Evolutionary conservation across 2,113 vertebrate genomes (phyloP).

Genomic region (Gadus macrocephalus): DNA sequence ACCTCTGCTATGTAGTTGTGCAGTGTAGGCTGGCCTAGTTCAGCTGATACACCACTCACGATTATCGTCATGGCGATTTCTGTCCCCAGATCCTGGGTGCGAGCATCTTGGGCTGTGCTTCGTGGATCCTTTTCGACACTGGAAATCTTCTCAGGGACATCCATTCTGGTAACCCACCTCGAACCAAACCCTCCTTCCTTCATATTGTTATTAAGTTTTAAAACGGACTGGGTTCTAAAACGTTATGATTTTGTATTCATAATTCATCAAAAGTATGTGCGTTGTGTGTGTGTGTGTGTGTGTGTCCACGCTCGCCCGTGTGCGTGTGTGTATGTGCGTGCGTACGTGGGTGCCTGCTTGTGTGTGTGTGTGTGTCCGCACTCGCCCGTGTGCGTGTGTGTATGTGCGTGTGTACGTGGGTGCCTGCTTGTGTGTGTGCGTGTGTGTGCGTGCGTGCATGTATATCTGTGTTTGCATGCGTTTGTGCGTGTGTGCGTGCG

Average conservation of each 20-base stretch:
- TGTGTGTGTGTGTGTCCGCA: not conserved
- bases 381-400: not conserved
- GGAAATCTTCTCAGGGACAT: slow-evolving; percentile 41
- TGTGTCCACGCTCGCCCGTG: no score
- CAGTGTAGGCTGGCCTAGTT: no score
- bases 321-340: no score
- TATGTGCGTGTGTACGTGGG: not conserved
- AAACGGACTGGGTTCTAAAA: not conserved
- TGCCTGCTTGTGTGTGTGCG: not conserved
- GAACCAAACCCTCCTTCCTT: not conserved
- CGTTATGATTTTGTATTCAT: not conserved
- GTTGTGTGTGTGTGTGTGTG: no score
- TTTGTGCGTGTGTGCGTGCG: not conserved
- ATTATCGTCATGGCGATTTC: slow-evolving; percentile 1
- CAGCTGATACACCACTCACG: no score
- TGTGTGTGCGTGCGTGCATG: not conserved
- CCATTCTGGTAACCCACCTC: slow-evolving; percentile 37
- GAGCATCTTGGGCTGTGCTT: slow-evolving; percentile 44
- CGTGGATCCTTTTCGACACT: slow-evolving; percentile 65
- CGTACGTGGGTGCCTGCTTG: no score
- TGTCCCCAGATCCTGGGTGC: slow-evolving; percentile 57
- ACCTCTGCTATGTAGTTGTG: no score
- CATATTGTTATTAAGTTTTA: not conserved
- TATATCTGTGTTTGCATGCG: not conserved
- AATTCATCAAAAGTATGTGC: not conserved